phyloP scores from a whole-genome alignment of 53 echinoderm and acorn worm genomes.

The Astropecten irregularis region DNA sequence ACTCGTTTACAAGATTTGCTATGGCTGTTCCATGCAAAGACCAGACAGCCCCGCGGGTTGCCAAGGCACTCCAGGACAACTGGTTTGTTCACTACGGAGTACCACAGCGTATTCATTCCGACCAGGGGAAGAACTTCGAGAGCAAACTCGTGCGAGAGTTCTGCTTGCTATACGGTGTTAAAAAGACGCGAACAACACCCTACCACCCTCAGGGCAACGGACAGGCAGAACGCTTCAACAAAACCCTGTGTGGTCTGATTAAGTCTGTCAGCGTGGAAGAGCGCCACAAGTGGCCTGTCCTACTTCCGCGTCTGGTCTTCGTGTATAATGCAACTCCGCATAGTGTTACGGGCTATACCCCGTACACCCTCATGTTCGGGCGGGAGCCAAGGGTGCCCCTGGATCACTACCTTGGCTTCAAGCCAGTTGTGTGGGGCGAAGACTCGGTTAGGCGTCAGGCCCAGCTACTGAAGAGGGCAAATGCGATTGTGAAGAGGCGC shows the following conservation, averaged over 20 bases:
- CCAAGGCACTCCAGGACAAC: constrained; percentile 41
- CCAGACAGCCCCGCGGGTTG: constrained; percentile 46
- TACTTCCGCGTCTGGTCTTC: constrained; percentile 12
- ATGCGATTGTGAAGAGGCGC: neutral
- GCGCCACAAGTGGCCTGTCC: constrained; percentile 34
- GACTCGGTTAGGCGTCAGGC: constrained; percentile 10
- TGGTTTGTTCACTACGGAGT: constrained; percentile 65
- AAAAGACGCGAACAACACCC: constrained; percentile 39
- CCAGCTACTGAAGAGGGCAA: neutral
- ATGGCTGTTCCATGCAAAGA: constrained; percentile 57
- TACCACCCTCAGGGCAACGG: constrained; percentile 50
- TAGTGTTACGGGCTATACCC: neutral
- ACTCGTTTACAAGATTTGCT: constrained; percentile 63
- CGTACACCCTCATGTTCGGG: neutral
- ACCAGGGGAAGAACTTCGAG: constrained; percentile 66
- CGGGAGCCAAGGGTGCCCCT: neutral
- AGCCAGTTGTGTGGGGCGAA: neutral
- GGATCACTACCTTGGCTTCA: neutral
- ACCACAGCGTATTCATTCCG: constrained; percentile 54
- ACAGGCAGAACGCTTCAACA: constrained; percentile 29
- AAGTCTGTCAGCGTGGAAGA: constrained; percentile 1
- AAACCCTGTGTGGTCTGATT: constrained; percentile 37
- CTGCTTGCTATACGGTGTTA: constrained; percentile 23
- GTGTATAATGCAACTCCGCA: constrained; percentile 42
- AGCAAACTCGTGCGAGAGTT: constrained; percentile 20